Evolutionary conservation across 2,888 invertebrate genomes (phyloP).

Genomic region (Gymnocheta viridis): DNA sequence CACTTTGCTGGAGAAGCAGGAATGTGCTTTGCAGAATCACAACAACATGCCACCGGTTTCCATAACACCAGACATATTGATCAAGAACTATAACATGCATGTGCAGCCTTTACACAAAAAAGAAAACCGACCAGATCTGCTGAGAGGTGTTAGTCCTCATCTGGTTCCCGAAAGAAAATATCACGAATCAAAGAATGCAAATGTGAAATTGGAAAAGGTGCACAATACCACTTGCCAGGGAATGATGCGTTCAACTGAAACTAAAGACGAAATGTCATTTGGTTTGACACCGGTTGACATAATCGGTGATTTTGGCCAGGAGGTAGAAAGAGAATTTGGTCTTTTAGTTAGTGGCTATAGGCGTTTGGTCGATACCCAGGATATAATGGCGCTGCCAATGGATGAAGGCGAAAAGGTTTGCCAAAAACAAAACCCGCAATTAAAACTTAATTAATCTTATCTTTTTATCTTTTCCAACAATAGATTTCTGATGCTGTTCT

Average conservation of each 20-base stretch:
- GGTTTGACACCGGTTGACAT: slow-evolving; percentile 79
- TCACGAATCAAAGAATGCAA: slow-evolving; percentile 39
- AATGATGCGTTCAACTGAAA: slow-evolving; percentile 48
- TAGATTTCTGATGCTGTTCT: slow-evolving; percentile 73
- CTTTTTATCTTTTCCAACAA: not conserved
- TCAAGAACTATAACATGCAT: slow-evolving; percentile 74
- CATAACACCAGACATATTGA: slow-evolving; percentile 78
- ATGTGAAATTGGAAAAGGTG: slow-evolving; percentile 37
- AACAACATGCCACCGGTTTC: slow-evolving; percentile 65
- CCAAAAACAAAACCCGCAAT: not conserved
- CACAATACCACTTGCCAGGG: slow-evolving; percentile 45
- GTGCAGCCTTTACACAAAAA: slow-evolving; percentile 65
- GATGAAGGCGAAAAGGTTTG: slow-evolving; percentile 57
- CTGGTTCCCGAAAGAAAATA: slow-evolving; percentile 52
- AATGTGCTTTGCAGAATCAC: slow-evolving; percentile 54
- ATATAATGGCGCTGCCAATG: slow-evolving; percentile 39
- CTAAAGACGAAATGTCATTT: slow-evolving; percentile 74
- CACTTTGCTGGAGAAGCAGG: slow-evolving; percentile 56
- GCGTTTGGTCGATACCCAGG: slow-evolving; percentile 68
- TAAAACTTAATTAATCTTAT: too few relatives aligned
- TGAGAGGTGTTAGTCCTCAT: slow-evolving; percentile 76
- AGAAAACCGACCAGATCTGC: slow-evolving; percentile 77
- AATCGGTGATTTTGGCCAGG: slow-evolving; percentile 80
- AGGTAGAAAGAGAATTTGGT: slow-evolving; percentile 80
- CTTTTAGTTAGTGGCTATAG: slow-evolving; percentile 79